Evolutionary conservation across 2,797 vertebrate species (phyloP), one percentile per base, ranked within the genome.

Genomic region (Erpetoichthys calabaricus): DNA sequence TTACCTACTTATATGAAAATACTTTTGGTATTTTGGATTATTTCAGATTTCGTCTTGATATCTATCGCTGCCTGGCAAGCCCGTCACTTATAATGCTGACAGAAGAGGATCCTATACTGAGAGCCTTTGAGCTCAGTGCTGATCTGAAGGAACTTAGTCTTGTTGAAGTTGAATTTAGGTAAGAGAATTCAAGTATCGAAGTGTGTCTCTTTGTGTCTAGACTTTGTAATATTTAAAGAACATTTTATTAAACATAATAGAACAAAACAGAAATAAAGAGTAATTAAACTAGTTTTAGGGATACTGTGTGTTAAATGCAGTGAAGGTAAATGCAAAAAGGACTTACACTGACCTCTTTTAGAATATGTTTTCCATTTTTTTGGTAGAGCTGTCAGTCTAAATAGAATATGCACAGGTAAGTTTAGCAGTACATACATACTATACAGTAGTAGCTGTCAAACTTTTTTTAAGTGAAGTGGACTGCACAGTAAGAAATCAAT

Each of bases 131-230:
- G 78, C 90, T 99, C 66, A 98, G 95, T 56, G 78, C 91, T 62
- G 95, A 99, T 69, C 84, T 99, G 59, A 94, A 83, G 77, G 95
- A 99, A 79, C 85, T 99, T 67, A 99, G 95, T 67, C 84, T 97
- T 49, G 95, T 99, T 45, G 95, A 99, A 67, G 95, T 99, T 77
- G 95, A 99, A 79, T 99, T 99, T 84, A 92, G 95, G 95, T 98
- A 77, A 57, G 60, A 58, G 49, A 60, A 51, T 64, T 62, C 60
- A 64, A 44, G 49, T 43, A 50, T 63, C 10, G 3, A 59, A 59
- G 9, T 45, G 51, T 49, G 55, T 49, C 7, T 49, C 7, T n/a
- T 49, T 7, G 7, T 49, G 47, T 49, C 47, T 49, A n/a, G 49
- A n/a, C 57, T 55, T 9, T 8, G 52, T 44, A 53, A 50, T 55